Evolutionary conservation across 2,113 vertebrate genomes (phyloP), one percentile per base, ranked within the genome.

Genomic region (Oxygymnocypris stewartii): DNA sequence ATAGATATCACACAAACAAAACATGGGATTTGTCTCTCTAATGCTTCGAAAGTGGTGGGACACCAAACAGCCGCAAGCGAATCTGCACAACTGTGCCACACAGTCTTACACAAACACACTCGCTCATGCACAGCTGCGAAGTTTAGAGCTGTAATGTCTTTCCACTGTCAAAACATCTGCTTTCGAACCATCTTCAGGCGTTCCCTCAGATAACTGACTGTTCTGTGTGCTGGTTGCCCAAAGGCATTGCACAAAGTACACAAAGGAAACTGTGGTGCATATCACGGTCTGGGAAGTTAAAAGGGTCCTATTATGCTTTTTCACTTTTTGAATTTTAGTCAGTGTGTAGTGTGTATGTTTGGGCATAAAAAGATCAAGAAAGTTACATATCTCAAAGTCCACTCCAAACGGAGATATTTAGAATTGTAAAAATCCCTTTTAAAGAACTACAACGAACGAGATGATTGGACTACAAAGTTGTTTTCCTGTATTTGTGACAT

Each of bases 121-220:
- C 14, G 2, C 37, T 74, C 25, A 8, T 79, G 20, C 77, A 54
- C 76, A 78, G 28, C 49, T 51, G 49, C 0, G 2, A 4, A 40
- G 54, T 59, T 57, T 40, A 59, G 49, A 79, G 20, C 35, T 42
- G 12, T 37, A 79, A 14, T 79, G 31, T 59, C 51, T 79, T 79
- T 57, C 20, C 40, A 61, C 51, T 79, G 35, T 79, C 78, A 61
- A 51, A 79, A 79, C 35, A 79, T 79, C 77, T 37, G 77, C 77
- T 79, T 79, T 79, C 2, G 18, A 40, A 59, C 10, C 31, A 3
- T 79, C 77, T 79, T 40, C 78, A 79, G 77, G 51, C 12, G 44
- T 74, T 74, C 23, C 42, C 42, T 75, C 73, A 42, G 71, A 74
- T 74, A 74, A 2, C 71, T 74, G 67, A 71, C 31, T 73, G 69